Conservation (phyloP, 2,797 vertebrate genomes). For the Hozukius guyotensis region DNA sequence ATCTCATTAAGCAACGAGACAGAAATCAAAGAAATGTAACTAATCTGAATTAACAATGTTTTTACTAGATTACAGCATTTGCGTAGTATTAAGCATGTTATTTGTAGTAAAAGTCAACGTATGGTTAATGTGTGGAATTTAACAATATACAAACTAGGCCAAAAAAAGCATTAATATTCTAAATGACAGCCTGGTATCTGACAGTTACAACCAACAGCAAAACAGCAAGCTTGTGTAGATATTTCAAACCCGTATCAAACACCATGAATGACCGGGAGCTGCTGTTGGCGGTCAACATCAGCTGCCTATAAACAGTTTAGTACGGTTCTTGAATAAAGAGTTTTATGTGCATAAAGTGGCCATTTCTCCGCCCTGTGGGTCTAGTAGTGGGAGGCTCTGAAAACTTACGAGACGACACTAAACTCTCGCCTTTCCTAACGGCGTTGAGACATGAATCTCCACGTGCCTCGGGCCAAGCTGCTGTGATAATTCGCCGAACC, state of each 20-base stretch:
- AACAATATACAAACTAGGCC: not conserved
- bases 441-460: slow-evolving; percentile 28
- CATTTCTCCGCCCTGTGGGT: slow-evolving; percentile 23
- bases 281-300: slow-evolving; percentile 15
- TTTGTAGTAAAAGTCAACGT: not conserved
- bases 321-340: slow-evolving; percentile 30
- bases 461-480: slow-evolving; percentile 30
- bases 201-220: not conserved
- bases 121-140: not conserved
- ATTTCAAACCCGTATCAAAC: not conserved
- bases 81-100: not conserved
- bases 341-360: slow-evolving; percentile 31
- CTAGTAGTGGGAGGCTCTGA: slow-evolving; percentile 13
- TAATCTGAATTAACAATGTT: not conserved
- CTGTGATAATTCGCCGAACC: slow-evolving; percentile 46
- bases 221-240: not conserved
- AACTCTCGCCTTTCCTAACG: slow-evolving; percentile 22
- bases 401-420: slow-evolving; percentile 24
- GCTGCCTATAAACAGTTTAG: slow-evolving; percentile 38
- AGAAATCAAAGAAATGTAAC: not conserved
- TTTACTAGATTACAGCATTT: not conserved
- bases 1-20: not conserved
- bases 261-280: not conserved
- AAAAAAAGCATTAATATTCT: not conserved
- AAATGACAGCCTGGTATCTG: not conserved